Evolutionary conservation across 2,888 invertebrate genomes (phyloP), one percentile per base, ranked within the genome.

Genomic region (Fragum whitleyi): DNA sequence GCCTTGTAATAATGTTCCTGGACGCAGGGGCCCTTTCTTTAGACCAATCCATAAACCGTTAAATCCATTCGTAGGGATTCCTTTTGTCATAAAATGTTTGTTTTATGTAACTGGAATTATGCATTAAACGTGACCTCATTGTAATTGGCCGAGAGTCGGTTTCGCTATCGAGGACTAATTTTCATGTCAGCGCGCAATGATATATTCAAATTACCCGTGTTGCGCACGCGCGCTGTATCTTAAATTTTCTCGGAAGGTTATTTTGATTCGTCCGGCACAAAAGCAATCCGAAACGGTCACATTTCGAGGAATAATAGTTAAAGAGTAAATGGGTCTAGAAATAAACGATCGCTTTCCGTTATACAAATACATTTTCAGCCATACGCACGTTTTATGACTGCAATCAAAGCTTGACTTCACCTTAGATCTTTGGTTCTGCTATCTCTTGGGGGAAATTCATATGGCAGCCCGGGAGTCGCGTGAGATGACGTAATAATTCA

Each of bases 161-260:
- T 65, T 42, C 68, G 23, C 77, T 53, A 70, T 74, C 36, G 36
- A 23, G 74, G 74, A 71, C 76, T 65, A 79, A 79, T 79, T 82
- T 77, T 74, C 73, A 77, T 79, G 83, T 79, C 79, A 83, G 70
- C 65, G 69, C 65, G 36, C 70, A 70, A 69, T 72, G 78, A 61
- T 73, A 68, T 73, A 72, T 74, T 77, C 75, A 53, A 28, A 47
- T 39, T 16, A 71, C 84, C 68, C 84, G 84, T 84, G 84, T 69
- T 55, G 14, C 29, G 62, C 84, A 78, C 81, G 78, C 77, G 84
- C 55, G 28, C 59, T 71, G 62, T 77, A 77, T 83, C 74, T 76
- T 72, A 42, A 72, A 72, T 72, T 72, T 59, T 72, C 69, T 59
- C 61, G 59, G 26, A 59, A 26, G 26, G 47, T 59, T 36, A 59